Evolutionary conservation across 1,140 invertebrate species (phyloP).

Genomic region (Anagrus nilaparvatae): DNA sequence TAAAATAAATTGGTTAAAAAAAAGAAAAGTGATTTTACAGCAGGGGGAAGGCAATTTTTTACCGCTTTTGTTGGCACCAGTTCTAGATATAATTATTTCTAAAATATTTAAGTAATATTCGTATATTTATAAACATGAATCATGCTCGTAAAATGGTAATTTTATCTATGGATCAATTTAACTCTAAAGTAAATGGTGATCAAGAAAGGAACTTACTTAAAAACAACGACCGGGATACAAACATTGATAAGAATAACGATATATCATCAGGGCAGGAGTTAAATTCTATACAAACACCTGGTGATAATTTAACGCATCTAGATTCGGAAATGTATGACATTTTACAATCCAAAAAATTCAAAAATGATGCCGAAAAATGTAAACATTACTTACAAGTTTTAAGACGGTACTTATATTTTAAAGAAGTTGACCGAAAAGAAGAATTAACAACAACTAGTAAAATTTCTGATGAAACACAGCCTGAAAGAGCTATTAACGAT

Average conservation of each 20-base stretch:
- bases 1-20: neutral
- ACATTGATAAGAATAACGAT: too few species aligned
- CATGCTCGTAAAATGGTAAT: slow-evolving; percentile 15
- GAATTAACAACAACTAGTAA: neutral
- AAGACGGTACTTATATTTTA: slow-evolving; percentile 4
- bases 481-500: too few species aligned
- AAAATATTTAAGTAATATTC: neutral
- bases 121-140: slow-evolving; percentile 11
- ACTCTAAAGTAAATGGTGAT: neutral
- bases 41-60: slow-evolving; percentile 4
- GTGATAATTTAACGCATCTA: slow-evolving; percentile 6
- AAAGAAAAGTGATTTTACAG: slow-evolving; percentile 2
- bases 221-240: too few species aligned
- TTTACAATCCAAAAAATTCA: slow-evolving; percentile 6
- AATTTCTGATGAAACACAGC: neutral
- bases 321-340: slow-evolving; percentile 13
- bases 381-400: slow-evolving; percentile 9
- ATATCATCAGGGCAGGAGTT: neutral
- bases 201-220: neutral
- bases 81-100: neutral
- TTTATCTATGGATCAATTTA: slow-evolving; percentile 5
- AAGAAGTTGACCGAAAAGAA: neutral
- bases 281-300: slow-evolving; percentile 12
- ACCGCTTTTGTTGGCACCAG: slow-evolving; percentile 4
- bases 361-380: slow-evolving; percentile 9